Conservation (phyloP, 2,888 invertebrate species). For the Limenitis camilla region DNA sequence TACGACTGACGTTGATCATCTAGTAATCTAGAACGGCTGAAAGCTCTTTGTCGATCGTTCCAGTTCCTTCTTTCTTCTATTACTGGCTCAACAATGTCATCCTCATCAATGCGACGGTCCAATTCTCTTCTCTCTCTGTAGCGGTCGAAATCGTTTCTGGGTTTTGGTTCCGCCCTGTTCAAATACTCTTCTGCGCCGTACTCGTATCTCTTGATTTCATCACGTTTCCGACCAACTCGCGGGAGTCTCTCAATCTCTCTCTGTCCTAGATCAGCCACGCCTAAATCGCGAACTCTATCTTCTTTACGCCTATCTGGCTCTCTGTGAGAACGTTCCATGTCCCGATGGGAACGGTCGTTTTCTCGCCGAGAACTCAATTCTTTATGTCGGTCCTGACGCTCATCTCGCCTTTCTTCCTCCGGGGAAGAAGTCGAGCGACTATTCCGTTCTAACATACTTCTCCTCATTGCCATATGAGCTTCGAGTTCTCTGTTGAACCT, state of each 20-base stretch:
- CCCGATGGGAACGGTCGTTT: conserved; percentile 62
- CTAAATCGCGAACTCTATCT: conserved; percentile 50
- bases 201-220: conserved; percentile 60
- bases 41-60: conserved; percentile 61
- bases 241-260: conserved; percentile 64
- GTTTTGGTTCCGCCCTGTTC: conserved; percentile 57
- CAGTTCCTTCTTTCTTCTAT: conserved; percentile 61
- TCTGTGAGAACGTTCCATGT: conserved; percentile 36
- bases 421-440: conserved; percentile 73
- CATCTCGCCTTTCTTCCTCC: conserved; percentile 68
- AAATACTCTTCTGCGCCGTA: conserved; percentile 64
- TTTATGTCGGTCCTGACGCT: conserved; percentile 64
- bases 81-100: conserved; percentile 64
- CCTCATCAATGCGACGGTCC: conserved; percentile 64
- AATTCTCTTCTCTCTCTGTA: conserved; percentile 60
- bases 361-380: conserved; percentile 61
- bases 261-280: conserved; percentile 43
- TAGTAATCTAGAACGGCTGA: conserved; percentile 63
- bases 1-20: conserved; percentile 66
- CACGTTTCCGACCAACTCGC: conserved; percentile 61
- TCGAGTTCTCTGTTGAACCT: conserved; percentile 74
- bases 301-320: conserved; percentile 50
- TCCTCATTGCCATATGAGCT: conserved; percentile 67
- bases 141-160: conserved; percentile 57
- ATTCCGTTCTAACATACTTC: conserved; percentile 68